Evolutionary conservation across 2,113 vertebrate species (phyloP).

Genomic region (Megatriorchis doriae): DNA sequence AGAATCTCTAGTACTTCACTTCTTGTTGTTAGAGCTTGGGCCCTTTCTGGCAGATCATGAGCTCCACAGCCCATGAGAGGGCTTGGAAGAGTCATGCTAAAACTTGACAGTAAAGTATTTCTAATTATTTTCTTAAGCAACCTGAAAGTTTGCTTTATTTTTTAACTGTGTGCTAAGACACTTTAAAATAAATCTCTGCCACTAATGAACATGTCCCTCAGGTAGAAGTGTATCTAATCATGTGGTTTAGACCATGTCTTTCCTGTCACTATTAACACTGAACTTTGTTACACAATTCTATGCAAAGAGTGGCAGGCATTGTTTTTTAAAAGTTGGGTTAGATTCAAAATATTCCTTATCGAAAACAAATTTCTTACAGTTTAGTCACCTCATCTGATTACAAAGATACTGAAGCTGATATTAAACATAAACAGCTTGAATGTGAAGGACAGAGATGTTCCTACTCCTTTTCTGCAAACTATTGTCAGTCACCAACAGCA

Average conservation of each 20-base stretch:
- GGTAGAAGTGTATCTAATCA: neutral
- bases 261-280: neutral
- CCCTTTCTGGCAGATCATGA: slow-evolving; percentile 73
- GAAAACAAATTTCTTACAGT: neutral
- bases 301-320: fast-evolving
- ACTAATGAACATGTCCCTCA: neutral
- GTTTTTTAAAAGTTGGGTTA: neutral
- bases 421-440: neutral
- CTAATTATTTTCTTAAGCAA: neutral
- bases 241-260: neutral
- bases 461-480: neutral
- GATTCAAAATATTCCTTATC: neutral
- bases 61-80: slow-evolving; percentile 77
- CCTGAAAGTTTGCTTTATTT: neutral
- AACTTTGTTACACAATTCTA: neutral
- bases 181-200: neutral
- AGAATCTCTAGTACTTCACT: neutral
- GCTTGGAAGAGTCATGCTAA: slow-evolving; percentile 79
- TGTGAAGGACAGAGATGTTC: neutral
- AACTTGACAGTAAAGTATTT: slow-evolving; percentile 82
- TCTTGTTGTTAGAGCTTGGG: slow-evolving; percentile 66
- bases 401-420: neutral
- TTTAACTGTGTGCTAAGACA: neutral
- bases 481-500: neutral
- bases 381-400: neutral